A percentile compares a stretch with the other conserved stretches of the same genome.
Conservation (phyloP, 2,797 vertebrate genomes). For the Sebastes nivosus region DNA sequence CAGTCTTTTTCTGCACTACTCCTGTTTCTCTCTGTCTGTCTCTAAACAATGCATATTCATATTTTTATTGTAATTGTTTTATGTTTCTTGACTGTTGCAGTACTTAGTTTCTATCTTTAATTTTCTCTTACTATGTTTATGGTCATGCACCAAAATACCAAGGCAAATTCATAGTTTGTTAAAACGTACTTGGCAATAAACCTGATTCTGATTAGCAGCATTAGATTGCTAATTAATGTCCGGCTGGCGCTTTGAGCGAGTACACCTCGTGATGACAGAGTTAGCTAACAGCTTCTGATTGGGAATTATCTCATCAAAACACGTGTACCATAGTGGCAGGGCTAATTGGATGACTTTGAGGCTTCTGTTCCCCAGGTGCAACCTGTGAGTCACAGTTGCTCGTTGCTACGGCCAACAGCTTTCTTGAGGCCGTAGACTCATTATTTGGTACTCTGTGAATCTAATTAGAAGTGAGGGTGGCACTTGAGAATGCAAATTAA, state of each 20-base stretch:
- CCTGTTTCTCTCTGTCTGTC: not conserved
- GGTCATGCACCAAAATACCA: not conserved
- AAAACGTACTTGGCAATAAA: not conserved
- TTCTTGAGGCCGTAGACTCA: slow-evolving; percentile 24
- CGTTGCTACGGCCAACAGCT: slow-evolving; percentile 42
- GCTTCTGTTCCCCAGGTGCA: slow-evolving; percentile 22
- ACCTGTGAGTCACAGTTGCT: slow-evolving; percentile 15
- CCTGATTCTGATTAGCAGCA: not conserved
- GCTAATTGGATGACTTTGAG: slow-evolving; percentile 51
- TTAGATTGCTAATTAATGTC: not conserved
- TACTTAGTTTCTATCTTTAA: not conserved
- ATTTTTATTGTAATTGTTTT: not conserved
- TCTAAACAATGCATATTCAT: not conserved
- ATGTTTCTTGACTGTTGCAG: not conserved
- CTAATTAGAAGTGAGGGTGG: slow-evolving; percentile 20
- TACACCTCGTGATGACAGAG: not conserved
- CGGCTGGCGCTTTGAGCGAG: not conserved
- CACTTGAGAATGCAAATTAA: slow-evolving; percentile 12
- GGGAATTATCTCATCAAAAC: slow-evolving; percentile 50
- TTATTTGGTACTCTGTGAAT: slow-evolving; percentile 24
- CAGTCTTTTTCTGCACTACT: not conserved
- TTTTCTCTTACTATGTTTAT: not conserved
- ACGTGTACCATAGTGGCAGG: not conserved
- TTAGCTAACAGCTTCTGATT: slow-evolving; percentile 24
- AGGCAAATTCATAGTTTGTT: not conserved